These are phyloP conservation scores for Peromyscus californicus DNA, from an alignment of 2,113 vertebrate species.

Conservation along the genomic window DNA sequence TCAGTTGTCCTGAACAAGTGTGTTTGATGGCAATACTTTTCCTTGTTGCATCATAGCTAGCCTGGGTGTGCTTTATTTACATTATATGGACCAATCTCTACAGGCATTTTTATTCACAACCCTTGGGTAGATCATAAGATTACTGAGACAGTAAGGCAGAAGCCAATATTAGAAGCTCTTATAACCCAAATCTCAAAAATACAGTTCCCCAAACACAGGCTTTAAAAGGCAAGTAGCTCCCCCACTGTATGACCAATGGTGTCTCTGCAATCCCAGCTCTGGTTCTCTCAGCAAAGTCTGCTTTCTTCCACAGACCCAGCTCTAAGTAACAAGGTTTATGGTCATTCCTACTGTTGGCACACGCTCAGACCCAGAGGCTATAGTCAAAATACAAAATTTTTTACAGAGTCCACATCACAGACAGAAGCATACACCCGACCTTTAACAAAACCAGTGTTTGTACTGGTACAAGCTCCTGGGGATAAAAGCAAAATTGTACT, in stretches of 20 bases:
- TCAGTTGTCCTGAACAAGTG: not conserved
- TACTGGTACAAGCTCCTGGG: not conserved
- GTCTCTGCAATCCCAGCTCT: not conserved
- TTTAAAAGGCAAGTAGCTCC: not conserved
- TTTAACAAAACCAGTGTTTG: conserved; percentile 40
- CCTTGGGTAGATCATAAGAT: not conserved
- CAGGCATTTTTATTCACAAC: not conserved
- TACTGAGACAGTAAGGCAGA: not conserved
- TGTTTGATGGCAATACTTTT: not conserved
- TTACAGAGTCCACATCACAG: not conserved
- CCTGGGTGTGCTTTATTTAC: not conserved
- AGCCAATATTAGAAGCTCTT: not conserved
- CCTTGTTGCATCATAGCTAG: not conserved
- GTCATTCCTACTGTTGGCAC: not conserved
- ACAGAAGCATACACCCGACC: not conserved
- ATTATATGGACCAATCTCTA: not conserved
- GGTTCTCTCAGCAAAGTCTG: not conserved
- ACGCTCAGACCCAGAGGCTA: not conserved
- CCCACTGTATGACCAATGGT: not conserved
- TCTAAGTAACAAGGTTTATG: not conserved
- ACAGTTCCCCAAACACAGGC: not conserved
- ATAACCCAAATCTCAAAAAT: not conserved
- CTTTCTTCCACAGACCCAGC: not conserved
- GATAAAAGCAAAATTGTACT: conserved; percentile 64
- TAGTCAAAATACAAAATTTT: conserved; percentile 45